phyloP scores from a whole-genome alignment of 2,113 vertebrate species.

The Prietella phreatophila region DNA sequence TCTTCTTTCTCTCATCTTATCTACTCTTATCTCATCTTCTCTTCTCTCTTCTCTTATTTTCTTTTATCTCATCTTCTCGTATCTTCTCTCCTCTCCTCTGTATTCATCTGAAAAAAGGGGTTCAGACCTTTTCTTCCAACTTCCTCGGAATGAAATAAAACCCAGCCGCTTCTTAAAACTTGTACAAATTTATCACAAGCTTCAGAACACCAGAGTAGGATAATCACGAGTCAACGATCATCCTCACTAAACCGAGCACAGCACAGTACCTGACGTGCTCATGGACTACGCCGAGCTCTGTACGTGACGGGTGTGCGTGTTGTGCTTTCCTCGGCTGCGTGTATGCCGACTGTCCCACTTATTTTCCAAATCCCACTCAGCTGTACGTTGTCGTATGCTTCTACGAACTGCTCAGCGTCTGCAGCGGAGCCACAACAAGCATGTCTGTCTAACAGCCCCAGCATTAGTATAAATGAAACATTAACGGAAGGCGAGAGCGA shows the following conservation, averaged over 20 bases:
- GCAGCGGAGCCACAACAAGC: background rate
- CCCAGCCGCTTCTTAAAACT: background rate
- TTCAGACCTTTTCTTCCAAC: background rate
- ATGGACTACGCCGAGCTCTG: too few relatives aligned
- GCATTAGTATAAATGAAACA: background rate
- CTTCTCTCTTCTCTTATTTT: too few relatives aligned
- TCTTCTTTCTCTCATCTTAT: too few relatives aligned
- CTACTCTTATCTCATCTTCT: too few relatives aligned
- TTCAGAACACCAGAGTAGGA: background rate
- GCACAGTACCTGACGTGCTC: too few relatives aligned
- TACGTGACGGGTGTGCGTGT: too few relatives aligned
- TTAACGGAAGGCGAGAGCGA: background rate
- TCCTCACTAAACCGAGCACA: background rate
- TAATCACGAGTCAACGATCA: background rate
- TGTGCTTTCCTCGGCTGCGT: too few relatives aligned
- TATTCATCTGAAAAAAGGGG: background rate
- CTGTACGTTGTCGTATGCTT: too few relatives aligned
- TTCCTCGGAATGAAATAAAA: background rate
- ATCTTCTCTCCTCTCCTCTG: too few relatives aligned
- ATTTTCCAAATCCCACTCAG: background rate
- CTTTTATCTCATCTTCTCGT: too few relatives aligned
- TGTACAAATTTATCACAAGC: background rate
- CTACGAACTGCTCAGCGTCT: background rate
- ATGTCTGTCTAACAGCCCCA: too few relatives aligned
- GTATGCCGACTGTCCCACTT: background rate